A percentile compares a stretch with the other conserved stretches of the same genome.
Conservation (phyloP, 1,140 invertebrate genomes). For the Brachionus calyciflorus region DNA sequence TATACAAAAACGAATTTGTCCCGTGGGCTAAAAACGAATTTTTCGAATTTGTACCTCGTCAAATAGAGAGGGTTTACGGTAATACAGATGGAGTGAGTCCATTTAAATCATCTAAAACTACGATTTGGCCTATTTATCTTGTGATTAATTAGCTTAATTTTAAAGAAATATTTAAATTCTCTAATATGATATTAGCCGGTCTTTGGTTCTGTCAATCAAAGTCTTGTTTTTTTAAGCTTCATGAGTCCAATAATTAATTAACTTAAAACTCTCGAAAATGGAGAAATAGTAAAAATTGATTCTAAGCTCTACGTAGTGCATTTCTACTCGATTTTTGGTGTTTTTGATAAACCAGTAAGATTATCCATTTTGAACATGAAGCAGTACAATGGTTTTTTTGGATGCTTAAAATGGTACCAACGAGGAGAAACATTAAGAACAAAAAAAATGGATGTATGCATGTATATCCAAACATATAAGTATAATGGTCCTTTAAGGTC, state of each 20-base stretch:
- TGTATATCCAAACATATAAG: neutral
- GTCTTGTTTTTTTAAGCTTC: neutral
- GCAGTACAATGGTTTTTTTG: neutral
- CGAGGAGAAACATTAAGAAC: neutral
- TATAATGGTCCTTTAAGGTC: neutral
- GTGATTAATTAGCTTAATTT: neutral
- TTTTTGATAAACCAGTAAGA: neutral
- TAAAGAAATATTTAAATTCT: neutral
- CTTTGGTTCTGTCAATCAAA: neutral
- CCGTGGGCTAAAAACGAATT: too few species aligned
- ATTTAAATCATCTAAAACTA: neutral
- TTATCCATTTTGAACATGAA: neutral
- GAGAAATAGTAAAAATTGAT: neutral
- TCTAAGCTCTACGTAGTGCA: neutral
- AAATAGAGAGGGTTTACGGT: too few species aligned
- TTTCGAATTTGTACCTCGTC: too few species aligned
- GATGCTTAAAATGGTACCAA: conserved; percentile 3
- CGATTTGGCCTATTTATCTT: conserved; percentile 14
- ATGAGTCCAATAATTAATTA: neutral
- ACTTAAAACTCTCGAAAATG: neutral
- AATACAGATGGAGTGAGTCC: neutral
- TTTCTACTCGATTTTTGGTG: neutral
- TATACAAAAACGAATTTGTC: too few species aligned
- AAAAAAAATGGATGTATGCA: neutral
- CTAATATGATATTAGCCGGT: conserved; percentile 13